A percentile compares a stretch with the other conserved stretches of the same genome.
These are phyloP conservation scores for Stramonita haemastoma DNA, from an alignment of 2,888 invertebrate species.

Conservation along the genomic window DNA sequence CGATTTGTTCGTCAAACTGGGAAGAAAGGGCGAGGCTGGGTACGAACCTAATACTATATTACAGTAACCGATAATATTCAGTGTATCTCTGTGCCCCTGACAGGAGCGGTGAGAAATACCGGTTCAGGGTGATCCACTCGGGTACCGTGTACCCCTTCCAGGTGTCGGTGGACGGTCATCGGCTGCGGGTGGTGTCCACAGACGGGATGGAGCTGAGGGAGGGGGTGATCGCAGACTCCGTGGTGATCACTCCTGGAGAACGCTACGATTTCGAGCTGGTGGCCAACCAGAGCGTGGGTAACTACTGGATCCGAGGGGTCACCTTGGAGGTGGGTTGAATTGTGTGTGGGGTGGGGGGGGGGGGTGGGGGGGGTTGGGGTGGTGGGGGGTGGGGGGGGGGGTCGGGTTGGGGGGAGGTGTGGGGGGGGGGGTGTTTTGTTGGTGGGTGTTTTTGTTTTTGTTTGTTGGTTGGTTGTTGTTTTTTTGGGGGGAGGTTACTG, in stretches of 20 bases:
- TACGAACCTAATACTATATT: too few relatives aligned
- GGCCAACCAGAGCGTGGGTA: slow-evolving; percentile 53
- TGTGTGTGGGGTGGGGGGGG: neutral
- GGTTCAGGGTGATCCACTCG: slow-evolving; percentile 63
- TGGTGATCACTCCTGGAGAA: slow-evolving; percentile 66
- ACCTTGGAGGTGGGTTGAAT: slow-evolving; percentile 50
- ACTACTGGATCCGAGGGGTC: slow-evolving; percentile 67
- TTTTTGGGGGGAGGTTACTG: neutral
- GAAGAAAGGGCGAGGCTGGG: too few relatives aligned
- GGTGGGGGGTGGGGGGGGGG: neutral
- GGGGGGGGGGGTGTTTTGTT: neutral
- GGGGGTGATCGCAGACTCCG: slow-evolving; percentile 47
- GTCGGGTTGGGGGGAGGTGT: neutral
- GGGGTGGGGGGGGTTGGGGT: neutral
- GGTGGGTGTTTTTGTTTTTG: too few relatives aligned
- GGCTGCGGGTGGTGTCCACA: slow-evolving; percentile 57
- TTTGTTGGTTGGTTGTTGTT: too few relatives aligned
- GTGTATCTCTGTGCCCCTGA: too few relatives aligned
- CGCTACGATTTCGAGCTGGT: slow-evolving; percentile 63
- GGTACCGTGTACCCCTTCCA: slow-evolving; percentile 57
- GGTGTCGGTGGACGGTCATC: slow-evolving; percentile 64
- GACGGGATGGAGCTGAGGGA: slow-evolving; percentile 53
- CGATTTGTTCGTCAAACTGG: too few relatives aligned
- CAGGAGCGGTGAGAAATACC: slow-evolving; percentile 25
- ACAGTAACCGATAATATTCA: too few relatives aligned